Evolutionary conservation across 2,797 vertebrate species (phyloP).

Genomic region (Cyclura pinguis): DNA sequence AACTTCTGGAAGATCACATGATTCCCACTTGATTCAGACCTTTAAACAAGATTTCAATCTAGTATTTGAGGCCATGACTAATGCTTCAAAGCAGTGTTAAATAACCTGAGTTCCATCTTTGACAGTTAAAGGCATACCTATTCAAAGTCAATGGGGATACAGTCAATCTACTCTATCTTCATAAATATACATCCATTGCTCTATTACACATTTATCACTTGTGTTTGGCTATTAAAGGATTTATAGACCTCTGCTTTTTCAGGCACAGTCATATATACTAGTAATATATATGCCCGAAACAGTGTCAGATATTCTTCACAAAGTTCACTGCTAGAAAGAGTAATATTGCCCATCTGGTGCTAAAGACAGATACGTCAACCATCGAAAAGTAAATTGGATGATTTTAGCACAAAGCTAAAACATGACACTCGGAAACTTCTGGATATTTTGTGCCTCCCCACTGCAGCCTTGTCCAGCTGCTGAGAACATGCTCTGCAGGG

Average conservation of each 20-base stretch:
- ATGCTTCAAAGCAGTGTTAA: no score
- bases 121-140: not conserved
- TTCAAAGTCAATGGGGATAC: not conserved
- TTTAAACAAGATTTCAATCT: accelerated
- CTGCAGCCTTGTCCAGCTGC: no score
- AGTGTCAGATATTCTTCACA: no score
- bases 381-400: not conserved
- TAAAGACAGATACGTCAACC: not conserved
- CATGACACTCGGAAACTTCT: no score
- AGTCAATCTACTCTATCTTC: not conserved
- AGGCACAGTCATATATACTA: not conserved
- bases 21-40: not conserved
- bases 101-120: not conserved
- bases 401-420: not conserved
- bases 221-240: not conserved
- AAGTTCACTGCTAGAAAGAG: not conserved
- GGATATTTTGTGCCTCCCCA: no score
- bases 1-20: no score
- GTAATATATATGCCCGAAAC: not conserved
- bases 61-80: not conserved
- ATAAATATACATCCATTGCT: not conserved
- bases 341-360: not conserved
- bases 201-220: not conserved
- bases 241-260: not conserved
- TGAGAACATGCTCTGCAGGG: no score